Percentiles rank a stretch among this genome's conserved stretches.
Evolutionary conservation across 1,140 invertebrate genomes (phyloP).

Genomic region (Lineus longissimus): DNA sequence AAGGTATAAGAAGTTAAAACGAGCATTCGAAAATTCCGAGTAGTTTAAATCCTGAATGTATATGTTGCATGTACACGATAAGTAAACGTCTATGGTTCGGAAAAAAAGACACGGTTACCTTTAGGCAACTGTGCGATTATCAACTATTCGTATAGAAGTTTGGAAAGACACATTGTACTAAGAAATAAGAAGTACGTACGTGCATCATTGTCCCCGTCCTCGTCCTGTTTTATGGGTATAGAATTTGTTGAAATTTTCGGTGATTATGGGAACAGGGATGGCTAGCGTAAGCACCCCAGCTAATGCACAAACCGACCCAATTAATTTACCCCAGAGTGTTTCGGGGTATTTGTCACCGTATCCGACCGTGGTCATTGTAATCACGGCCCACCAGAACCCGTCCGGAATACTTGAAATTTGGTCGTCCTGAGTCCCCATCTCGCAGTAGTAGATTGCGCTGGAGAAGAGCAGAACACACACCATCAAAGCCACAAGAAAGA

Average conservation of each 20-base stretch:
- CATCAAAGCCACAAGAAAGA: constrained; percentile 51
- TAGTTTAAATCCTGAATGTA: too few species aligned
- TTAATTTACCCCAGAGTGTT: constrained; percentile 76
- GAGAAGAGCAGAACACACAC: constrained; percentile 53
- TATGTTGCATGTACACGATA: too few species aligned
- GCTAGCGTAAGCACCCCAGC: constrained; percentile 95
- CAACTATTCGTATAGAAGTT: too few species aligned
- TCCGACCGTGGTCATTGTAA: constrained; percentile 98
- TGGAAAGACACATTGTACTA: too few species aligned
- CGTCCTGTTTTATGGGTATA: constrained; percentile 66
- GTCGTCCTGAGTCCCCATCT: constrained; percentile 39
- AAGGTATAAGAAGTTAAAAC: too few species aligned
- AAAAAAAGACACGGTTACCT: too few species aligned
- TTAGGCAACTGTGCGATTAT: too few species aligned
- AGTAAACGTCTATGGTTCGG: too few species aligned
- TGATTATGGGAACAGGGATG: constrained; percentile 94
- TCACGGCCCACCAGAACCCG: constrained; percentile 96
- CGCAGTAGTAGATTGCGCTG: constrained; percentile 52
- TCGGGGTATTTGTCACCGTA: constrained; percentile 67
- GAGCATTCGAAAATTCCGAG: too few species aligned
- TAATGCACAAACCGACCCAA: constrained; percentile 90
- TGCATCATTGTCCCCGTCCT: constrained; percentile 11
- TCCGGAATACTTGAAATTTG: constrained; percentile 78
- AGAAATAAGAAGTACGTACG: too few species aligned
- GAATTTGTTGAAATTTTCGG: constrained; percentile 98